These are phyloP conservation scores for Choloepus hoffmanni DNA, from an alignment of 2,113 vertebrate genomes.

Conservation along the genomic window DNA sequence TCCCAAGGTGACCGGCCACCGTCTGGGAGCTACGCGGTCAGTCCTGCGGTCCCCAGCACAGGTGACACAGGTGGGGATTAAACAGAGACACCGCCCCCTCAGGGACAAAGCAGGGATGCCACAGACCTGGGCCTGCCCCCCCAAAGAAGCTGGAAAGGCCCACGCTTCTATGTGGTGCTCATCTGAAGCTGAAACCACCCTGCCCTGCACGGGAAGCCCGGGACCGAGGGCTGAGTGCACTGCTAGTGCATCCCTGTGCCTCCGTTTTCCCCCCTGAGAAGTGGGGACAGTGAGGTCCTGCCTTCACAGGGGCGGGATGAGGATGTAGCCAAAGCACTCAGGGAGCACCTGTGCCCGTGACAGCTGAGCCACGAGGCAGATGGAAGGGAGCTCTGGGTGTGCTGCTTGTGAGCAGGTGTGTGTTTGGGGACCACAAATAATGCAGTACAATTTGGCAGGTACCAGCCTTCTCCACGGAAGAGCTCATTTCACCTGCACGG, in stretches of 20 bases:
- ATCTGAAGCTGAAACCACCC: neutral
- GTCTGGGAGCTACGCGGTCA: neutral
- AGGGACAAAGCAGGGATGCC: neutral
- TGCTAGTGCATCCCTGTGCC: neutral
- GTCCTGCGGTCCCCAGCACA: neutral
- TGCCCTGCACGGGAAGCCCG: neutral
- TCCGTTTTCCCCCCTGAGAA: conserved; percentile 1
- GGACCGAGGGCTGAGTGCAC: too few relatives aligned
- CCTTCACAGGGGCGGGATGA: fast-evolving
- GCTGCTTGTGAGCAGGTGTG: neutral
- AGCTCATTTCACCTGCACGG: too few relatives aligned
- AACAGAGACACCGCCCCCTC: neutral
- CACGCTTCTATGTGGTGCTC: fast-evolving
- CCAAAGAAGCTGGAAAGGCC: neutral
- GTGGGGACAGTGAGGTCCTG: neutral
- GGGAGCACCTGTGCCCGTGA: too few relatives aligned
- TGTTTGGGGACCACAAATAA: neutral
- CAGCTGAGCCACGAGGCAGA: too few relatives aligned
- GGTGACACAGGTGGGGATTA: neutral
- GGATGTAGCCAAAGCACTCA: neutral
- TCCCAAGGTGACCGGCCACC: neutral
- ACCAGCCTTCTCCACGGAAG: too few relatives aligned
- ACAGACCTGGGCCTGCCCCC: neutral
- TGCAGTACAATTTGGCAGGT: too few relatives aligned
- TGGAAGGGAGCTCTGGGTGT: neutral